Percentiles rank a stretch among this genome's conserved stretches.
These are phyloP conservation scores for Aldrovandia affinis DNA, from an alignment of 2,797 vertebrate genomes.

Conservation along the genomic window DNA sequence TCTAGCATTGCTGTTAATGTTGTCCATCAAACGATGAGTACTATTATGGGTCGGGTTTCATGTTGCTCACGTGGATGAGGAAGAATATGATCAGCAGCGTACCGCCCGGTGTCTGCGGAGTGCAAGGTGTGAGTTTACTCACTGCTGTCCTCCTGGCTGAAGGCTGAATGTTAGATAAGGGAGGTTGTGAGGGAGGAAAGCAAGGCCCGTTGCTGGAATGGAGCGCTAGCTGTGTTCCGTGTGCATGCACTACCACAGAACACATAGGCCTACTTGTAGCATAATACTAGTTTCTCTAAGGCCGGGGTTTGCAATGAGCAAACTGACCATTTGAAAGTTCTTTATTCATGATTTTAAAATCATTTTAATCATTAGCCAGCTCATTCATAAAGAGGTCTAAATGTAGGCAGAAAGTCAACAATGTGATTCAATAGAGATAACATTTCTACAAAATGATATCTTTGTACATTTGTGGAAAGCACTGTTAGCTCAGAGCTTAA, in stretches of 20 bases:
- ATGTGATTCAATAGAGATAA: neutral
- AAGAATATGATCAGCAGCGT: neutral
- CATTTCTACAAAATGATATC: constrained; percentile 7
- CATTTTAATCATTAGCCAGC: neutral
- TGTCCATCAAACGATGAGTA: neutral
- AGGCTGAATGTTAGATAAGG: neutral
- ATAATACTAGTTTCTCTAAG: neutral
- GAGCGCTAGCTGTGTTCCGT: neutral
- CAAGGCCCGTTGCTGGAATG: neutral
- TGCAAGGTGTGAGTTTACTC: neutral
- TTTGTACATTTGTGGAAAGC: neutral
- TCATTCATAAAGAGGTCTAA: constrained; percentile 15
- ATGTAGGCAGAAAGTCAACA: neutral
- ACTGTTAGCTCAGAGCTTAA: neutral
- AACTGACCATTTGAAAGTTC: neutral
- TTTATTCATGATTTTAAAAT: neutral
- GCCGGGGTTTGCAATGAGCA: neutral
- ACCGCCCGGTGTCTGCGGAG: neutral
- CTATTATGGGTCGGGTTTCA: neutral
- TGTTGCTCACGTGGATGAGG: neutral
- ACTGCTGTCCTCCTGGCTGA: neutral
- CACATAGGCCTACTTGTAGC: neutral
- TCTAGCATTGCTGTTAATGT: neutral
- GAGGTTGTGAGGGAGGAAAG: neutral
- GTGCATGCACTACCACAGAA: neutral